These are phyloP conservation scores for Dendronephthya gigantea DNA, from an alignment of 64 coral and sea anemone species.

Conservation along the genomic window DNA sequence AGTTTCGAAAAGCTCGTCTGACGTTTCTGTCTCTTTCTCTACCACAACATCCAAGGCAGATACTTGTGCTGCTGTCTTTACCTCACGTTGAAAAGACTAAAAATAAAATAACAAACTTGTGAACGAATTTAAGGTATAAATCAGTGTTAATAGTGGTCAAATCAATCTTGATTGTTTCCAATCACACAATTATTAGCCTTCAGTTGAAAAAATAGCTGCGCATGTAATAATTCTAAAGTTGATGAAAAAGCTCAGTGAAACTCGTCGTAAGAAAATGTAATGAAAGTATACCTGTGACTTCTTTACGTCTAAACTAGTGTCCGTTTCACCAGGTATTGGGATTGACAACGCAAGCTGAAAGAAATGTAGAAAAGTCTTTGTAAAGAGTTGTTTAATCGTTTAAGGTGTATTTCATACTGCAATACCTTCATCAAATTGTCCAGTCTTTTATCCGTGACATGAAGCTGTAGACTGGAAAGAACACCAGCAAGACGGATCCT, in stretches of 20 bases:
- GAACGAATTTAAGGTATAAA: background rate
- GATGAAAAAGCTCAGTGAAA: no score
- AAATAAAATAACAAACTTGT: background rate
- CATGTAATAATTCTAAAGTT: no score
- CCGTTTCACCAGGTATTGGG: background rate
- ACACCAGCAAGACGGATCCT: constrained; percentile 80
- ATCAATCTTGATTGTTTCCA: background rate
- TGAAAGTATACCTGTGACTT: background rate
- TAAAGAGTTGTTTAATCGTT: background rate
- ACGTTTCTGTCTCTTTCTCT: background rate
- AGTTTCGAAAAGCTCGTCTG: background rate
- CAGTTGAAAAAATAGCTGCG: background rate
- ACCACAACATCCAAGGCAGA: background rate
- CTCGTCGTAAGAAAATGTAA: no score
- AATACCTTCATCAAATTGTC: constrained; percentile 70
- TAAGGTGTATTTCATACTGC: background rate
- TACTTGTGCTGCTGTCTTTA: background rate
- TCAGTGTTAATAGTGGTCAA: background rate
- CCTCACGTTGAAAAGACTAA: background rate
- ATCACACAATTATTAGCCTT: background rate
- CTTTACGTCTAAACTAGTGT: background rate
- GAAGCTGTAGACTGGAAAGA: constrained; percentile 55
- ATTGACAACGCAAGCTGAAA: background rate
- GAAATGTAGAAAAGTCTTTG: background rate
- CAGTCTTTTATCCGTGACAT: constrained; percentile 79